phyloP scores from a whole-genome alignment of 2,888 invertebrate species.

The Heliconius charithonia region DNA sequence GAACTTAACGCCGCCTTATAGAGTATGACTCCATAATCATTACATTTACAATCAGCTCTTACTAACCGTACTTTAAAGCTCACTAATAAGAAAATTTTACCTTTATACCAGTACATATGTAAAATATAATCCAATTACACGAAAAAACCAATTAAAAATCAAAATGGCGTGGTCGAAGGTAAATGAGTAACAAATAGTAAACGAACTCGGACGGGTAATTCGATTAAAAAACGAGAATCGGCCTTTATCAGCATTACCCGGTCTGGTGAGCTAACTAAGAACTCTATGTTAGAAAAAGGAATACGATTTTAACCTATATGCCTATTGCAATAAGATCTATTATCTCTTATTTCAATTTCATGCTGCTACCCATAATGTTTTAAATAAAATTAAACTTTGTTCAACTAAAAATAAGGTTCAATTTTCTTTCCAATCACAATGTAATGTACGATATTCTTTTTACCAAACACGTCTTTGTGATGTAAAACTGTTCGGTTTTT shows the following conservation, averaged over 20 bases:
- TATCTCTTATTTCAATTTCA: conserved; percentile 23
- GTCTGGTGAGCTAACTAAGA: conserved; percentile 49
- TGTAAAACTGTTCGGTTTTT: conserved; percentile 45
- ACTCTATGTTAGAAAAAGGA: conserved; percentile 14
- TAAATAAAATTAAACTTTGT: conserved; percentile 16
- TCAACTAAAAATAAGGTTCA: conserved; percentile 5
- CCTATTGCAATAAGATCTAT: neutral
- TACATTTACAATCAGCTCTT: neutral
- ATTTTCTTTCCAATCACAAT: conserved; percentile 7
- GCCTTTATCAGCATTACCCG: conserved; percentile 53
- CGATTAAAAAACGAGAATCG: conserved; percentile 52
- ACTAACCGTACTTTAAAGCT: neutral
- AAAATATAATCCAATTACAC: conserved; percentile 24
- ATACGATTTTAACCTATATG: conserved; percentile 24
- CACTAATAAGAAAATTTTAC: neutral
- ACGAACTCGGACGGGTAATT: conserved; percentile 52
- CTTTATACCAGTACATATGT: neutral
- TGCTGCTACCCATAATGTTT: neutral
- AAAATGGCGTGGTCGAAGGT: conserved; percentile 44
- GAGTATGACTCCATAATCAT: neutral
- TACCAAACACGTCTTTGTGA: conserved; percentile 46
- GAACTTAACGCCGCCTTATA: neutral
- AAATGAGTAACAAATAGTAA: conserved; percentile 50
- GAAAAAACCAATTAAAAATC: conserved; percentile 48
- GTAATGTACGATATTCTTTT: conserved; percentile 38